These are phyloP conservation scores for Cyanoramphus novaezelandiae DNA, from an alignment of 2,113 vertebrate genomes.

Conservation along the genomic window DNA sequence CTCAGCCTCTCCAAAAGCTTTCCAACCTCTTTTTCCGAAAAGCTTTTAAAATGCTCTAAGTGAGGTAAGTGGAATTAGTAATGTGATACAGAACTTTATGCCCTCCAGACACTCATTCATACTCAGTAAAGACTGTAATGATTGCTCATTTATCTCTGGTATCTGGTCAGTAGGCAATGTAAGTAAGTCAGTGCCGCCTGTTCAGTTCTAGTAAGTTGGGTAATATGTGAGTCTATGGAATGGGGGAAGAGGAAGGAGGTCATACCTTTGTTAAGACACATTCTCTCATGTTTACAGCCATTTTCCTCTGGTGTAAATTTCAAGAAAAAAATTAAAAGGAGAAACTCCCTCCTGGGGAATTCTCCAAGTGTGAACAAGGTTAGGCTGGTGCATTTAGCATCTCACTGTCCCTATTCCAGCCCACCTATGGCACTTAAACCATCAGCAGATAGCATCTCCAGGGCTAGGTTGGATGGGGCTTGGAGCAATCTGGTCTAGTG, in stretches of 20 bases:
- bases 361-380: neutral
- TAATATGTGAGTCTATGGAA: neutral
- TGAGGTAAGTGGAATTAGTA: neutral
- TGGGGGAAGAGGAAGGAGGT: neutral
- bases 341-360: neutral
- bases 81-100: neutral
- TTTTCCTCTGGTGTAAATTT: neutral
- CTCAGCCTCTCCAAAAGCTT: neutral
- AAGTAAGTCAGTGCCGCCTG: neutral
- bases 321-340: neutral
- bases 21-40: neutral
- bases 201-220: neutral
- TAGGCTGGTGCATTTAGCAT: neutral
- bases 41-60: neutral
- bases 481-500: neutral
- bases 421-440: rapidly evolving
- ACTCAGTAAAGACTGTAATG: neutral
- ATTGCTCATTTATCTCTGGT: neutral
- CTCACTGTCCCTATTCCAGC: neutral
- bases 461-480: neutral
- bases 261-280: neutral
- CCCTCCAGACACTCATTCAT: neutral
- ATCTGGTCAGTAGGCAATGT: neutral
- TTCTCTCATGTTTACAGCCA: neutral
- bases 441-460: neutral